phyloP scores from a whole-genome alignment of 2,797 vertebrate genomes.

The Cryptoprocta ferox region DNA sequence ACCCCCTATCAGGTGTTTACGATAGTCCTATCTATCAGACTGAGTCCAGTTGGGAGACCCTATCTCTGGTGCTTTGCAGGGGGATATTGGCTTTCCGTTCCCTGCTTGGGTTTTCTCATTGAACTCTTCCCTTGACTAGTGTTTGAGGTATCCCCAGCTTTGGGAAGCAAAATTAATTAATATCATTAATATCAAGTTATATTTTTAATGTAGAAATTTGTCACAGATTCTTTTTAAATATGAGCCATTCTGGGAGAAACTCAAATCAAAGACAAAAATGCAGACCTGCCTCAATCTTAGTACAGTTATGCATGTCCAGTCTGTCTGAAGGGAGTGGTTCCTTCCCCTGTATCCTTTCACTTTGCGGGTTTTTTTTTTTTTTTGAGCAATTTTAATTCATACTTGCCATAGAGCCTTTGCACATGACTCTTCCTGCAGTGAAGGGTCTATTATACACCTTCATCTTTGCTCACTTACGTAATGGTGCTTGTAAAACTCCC shows the following conservation, averaged over 20 bases:
- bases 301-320: not conserved
- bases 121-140: not conserved
- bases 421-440: not conserved
- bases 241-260: not conserved
- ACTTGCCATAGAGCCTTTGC: not conserved
- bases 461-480: constrained; percentile 53
- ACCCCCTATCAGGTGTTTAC: not conserved
- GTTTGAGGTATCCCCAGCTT: not conserved
- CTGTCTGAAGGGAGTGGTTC: not conserved
- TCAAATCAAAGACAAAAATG: constrained; percentile 15
- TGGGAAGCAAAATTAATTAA: not conserved
- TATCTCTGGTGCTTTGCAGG: not conserved
- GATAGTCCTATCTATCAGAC: not conserved
- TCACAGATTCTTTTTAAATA: constrained; percentile 31
- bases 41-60: not conserved
- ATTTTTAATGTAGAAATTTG: constrained; percentile 35
- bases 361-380: not conserved
- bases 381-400: constrained; percentile 52
- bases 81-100: not conserved
- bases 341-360: not conserved
- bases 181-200: not conserved
- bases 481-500: constrained; percentile 11
- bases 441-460: constrained; percentile 24
- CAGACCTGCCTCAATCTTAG: not conserved
- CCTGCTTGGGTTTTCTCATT: not conserved